phyloP scores from a whole-genome alignment of 1,140 invertebrate genomes.

The Lineus longissimus region DNA sequence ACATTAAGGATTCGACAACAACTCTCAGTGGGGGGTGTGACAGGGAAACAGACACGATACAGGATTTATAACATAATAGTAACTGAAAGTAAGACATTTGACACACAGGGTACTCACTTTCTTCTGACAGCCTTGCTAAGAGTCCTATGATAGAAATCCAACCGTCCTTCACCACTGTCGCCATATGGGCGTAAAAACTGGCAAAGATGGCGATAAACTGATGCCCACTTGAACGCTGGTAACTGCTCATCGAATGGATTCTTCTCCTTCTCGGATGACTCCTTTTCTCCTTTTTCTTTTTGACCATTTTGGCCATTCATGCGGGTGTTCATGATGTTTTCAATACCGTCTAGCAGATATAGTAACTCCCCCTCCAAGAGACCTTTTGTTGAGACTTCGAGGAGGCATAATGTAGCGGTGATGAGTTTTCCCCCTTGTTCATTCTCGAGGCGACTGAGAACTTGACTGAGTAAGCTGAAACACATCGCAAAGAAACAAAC shows the following conservation, averaged over 20 bases:
- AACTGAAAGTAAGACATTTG: background rate
- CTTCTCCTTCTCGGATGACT: conserved; percentile 42
- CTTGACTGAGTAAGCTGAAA: conserved; percentile 38
- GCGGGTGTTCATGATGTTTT: background rate
- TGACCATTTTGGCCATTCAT: background rate
- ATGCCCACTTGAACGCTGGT: conserved; percentile 36
- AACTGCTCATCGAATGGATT: conserved; percentile 29
- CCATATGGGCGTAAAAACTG: conserved; percentile 47
- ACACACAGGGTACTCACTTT: conserved; percentile 24
- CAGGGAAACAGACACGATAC: too few relatives aligned
- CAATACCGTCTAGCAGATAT: conserved; percentile 12
- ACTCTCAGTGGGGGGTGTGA: too few relatives aligned
- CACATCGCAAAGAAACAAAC: background rate
- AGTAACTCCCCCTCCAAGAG: conserved; percentile 43
- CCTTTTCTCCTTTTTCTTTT: conserved; percentile 39
- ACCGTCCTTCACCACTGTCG: conserved; percentile 39
- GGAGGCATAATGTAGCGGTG: conserved; percentile 42
- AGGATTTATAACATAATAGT: too few relatives aligned
- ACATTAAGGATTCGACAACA: too few relatives aligned
- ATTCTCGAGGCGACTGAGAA: conserved; percentile 40
- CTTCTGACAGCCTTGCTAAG: conserved; percentile 50
- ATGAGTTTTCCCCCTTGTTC: conserved; percentile 38
- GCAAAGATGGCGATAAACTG: conserved; percentile 33
- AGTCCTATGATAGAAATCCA: conserved; percentile 50
- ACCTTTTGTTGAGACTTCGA: conserved; percentile 45